Evolutionary conservation across 2,888 invertebrate species (phyloP), one percentile per base, ranked within the genome.

Genomic region (Hetaerina titia): DNA sequence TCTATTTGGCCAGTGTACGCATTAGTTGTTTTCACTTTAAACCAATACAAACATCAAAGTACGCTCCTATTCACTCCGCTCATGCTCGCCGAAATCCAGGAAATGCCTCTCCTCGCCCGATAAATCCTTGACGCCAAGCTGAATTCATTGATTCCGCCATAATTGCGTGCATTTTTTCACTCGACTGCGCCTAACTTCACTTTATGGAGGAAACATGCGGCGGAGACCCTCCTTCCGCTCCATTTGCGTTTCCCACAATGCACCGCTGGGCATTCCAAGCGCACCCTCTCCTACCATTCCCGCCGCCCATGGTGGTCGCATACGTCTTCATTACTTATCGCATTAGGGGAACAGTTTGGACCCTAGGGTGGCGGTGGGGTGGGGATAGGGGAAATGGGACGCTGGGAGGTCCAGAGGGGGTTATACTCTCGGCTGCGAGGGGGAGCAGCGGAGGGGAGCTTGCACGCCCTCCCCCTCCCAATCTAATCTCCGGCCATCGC

Each of bases 301-400:
- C 81, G 13, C 8, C 81, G 31, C n/a, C 6, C 81, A 22, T n/a
- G 69, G 69, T 9, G 69, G 69, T n/a, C 69, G 69, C 69, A 69
- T 69, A 81, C 81, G 81, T 81, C 81, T 81, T 81, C 81, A 81
- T 81, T 81, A 81, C 81, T 81, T 81, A 81, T 81, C 81, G 81
- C 81, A 81, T 81, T 81, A 81, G 81, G 81, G 81, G 25, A 25
- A 31, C 81, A 81, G 25, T 81, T 81, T 81, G 81, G 81, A 11
- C n/a, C 31, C 13, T 11, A n/a, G n/a, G 69, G 69, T 19, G 25
- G 25, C 8, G 25, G 74, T 1, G 74, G 8, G 25, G 74, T 15
- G 25, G 74, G 74, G 31, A 81, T 2, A 81, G 81, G 31, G 81
- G 9, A 13, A 15, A n/a, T 1, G 15, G 11, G 69, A 1, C 5